Evolutionary conservation across 2,113 vertebrate species (phyloP), one percentile per base, ranked within the genome.

Genomic region (Mirounga angustirostris): DNA sequence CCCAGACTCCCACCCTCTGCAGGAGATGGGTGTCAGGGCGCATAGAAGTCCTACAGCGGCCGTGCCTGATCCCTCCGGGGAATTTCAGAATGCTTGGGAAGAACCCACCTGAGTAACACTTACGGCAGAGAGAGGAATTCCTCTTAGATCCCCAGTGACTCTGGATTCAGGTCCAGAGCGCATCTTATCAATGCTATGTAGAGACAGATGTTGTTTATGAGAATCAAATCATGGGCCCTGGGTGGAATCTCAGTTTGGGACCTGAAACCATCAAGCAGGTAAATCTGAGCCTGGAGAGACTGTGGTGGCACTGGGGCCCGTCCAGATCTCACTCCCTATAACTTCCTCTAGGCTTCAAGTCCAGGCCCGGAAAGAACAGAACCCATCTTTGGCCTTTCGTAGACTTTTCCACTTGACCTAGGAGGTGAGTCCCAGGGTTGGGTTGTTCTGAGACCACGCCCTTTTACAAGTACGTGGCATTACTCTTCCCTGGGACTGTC

Each of bases 161-260:
- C 52, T 1, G 9, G 11, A n/a, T 36, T 50, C n/a, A 43, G 0
- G 1, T 50, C 58, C 19, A 28, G 40, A 21, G 21, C 0, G 3
- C 9, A 61, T 26, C 56, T 43, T 21, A 21, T 88, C 13, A 81
- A 13, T 8, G 3, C 59, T 4, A 4, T 1, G 0, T 11, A 30
- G 76, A 16, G 3, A 46, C 71, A 67, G 40, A 26, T 5, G 22
- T 76, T 33, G 63, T 43, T 30, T 30, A 65, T 0, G 1, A 54
- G 67, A 79, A 36, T 15, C 28, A 22, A 36, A 4, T 46, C 71
- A 30, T 18, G 36, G 36, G n/a, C 26, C 33, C 7, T 24, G 40
- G 46, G 40, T 13, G 67, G 73, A 59, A 40, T 15, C 84, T 80
- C 36, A 7, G 52, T 28, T 4, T 7, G 21, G 59, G 36, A 10